phyloP scores from a whole-genome alignment of 2,797 vertebrate species.

The Spinus pinus region DNA sequence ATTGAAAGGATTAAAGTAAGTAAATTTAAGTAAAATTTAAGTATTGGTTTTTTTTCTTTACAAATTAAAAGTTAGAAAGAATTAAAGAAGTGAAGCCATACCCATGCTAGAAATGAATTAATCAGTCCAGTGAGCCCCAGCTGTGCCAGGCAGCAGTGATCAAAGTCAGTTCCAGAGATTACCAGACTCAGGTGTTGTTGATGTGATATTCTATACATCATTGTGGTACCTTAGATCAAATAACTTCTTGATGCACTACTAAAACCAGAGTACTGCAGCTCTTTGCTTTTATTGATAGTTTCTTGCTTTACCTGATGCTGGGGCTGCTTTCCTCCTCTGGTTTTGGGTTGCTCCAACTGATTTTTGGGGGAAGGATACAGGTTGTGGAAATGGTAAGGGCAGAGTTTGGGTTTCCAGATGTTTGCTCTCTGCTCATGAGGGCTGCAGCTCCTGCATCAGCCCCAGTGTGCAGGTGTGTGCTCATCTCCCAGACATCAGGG shows the following conservation, averaged over 20 bases:
- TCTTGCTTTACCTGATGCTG: neutral
- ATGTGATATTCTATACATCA: neutral
- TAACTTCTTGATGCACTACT: neutral
- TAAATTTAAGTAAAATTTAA: neutral
- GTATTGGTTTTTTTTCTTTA: neutral
- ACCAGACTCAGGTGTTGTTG: neutral
- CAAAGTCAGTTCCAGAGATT: neutral
- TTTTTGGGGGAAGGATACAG: accelerated
- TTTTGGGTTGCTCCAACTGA: neutral
- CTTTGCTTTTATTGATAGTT: neutral
- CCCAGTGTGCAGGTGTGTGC: neutral
- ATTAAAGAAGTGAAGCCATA: neutral
- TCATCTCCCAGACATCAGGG: accelerated
- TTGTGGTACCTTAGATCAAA: neutral
- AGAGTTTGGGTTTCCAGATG: neutral
- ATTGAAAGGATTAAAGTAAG: neutral
- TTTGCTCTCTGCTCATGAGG: neutral
- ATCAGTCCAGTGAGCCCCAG: neutral
- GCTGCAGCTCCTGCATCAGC: neutral
- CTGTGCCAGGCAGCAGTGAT: neutral
- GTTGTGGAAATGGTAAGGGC: neutral
- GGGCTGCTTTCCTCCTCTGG: neutral
- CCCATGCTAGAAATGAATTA: neutral
- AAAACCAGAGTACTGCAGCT: neutral
- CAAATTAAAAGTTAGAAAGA: neutral